Percentiles rank a stretch among this genome's conserved stretches.
These are phyloP conservation scores for Drosophila orosa DNA, from an alignment of 1,140 invertebrate genomes.

Conservation along the genomic window DNA sequence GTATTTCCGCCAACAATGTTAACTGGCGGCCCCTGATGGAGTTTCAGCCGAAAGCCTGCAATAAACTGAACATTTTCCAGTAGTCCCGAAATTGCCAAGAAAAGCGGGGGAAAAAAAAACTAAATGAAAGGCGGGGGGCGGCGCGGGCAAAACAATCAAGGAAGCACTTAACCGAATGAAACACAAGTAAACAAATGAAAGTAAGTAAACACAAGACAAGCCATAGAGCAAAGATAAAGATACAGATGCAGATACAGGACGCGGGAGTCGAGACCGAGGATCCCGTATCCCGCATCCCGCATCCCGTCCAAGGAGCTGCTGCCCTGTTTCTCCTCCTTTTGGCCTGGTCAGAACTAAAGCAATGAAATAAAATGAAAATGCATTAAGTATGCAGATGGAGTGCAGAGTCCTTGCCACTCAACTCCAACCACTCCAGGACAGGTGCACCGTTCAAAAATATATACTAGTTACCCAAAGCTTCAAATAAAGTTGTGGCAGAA, in stretches of 20 bases:
- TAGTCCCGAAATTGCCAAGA: slow-evolving; percentile 21
- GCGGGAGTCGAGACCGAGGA: background rate
- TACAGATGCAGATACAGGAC: slow-evolving; percentile 8
- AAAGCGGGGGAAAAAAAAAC: slow-evolving; percentile 9
- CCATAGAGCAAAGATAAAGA: slow-evolving; percentile 57
- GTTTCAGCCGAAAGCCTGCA: slow-evolving; percentile 15
- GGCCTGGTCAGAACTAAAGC: slow-evolving; percentile 67
- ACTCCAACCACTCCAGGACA: slow-evolving; percentile 21
- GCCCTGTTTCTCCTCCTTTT: background rate
- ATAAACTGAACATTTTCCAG: slow-evolving; percentile 15
- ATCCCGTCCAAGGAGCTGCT: slow-evolving; percentile 11
- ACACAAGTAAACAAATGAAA: slow-evolving; percentile 82
- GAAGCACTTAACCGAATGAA: slow-evolving; percentile 82
- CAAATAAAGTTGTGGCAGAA: background rate
- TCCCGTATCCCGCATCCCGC: background rate
- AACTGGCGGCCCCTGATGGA: slow-evolving; percentile 25
- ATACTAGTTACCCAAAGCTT: too few relatives aligned
- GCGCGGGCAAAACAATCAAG: slow-evolving; percentile 74
- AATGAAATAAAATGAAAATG: slow-evolving; percentile 81
- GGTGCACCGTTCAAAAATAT: background rate
- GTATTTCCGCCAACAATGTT: slow-evolving; percentile 6
- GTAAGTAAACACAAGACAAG: slow-evolving; percentile 75
- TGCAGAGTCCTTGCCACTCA: slow-evolving; percentile 30
- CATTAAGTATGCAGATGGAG: slow-evolving; percentile 74
- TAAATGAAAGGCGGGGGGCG: background rate